Evolutionary conservation across 2,888 invertebrate species (phyloP), one percentile per base, ranked within the genome.

Genomic region (Lepidochitona cinerea): DNA sequence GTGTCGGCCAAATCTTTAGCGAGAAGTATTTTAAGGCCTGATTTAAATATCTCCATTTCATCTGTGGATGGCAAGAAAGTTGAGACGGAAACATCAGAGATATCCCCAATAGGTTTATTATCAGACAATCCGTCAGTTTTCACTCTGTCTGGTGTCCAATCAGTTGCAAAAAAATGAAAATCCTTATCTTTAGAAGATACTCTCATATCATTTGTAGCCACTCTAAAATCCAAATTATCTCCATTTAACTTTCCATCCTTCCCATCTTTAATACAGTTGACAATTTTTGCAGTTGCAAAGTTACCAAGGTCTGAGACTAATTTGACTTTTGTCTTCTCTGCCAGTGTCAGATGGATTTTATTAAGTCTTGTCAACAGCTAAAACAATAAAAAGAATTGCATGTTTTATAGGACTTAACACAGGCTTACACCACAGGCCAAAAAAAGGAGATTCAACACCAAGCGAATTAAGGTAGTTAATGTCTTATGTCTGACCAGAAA

Each of bases 221-320:
- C 75, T 70, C 41, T 70, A 29, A 75, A 72, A 33, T 76, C 76
- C 12, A 76, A 32, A 59, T 77, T 77, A 33, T 75, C 74, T 1
- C 72, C 75, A 75, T 77, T 77, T 5, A 74, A 18, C 64, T 76
- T 76, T 0, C 74, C 76, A 67, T 74, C 72, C 18, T 41, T 14
- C 7, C 74, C 72, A 54, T 26, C 18, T 29, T 29, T 29, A n/a
- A 73, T 53, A 1, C 37, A 35, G 18, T 53, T 29, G 0, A 75
- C 26, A 4, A 73, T 29, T 23, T 29, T 41, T n/a, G 67, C 9
- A 9, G 18, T 18, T 41, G 41, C 9, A 41, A 12, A 41, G 41
- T 9, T 18, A 41, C 41, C 41, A 18, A 41, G 18, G 41, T 41
- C 41, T 14, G n/a, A 37, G 37, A 59, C 29, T 29, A n/a, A 49